Conservation (phyloP, 2,113 vertebrate species). For the Ascaphus truei region DNA sequence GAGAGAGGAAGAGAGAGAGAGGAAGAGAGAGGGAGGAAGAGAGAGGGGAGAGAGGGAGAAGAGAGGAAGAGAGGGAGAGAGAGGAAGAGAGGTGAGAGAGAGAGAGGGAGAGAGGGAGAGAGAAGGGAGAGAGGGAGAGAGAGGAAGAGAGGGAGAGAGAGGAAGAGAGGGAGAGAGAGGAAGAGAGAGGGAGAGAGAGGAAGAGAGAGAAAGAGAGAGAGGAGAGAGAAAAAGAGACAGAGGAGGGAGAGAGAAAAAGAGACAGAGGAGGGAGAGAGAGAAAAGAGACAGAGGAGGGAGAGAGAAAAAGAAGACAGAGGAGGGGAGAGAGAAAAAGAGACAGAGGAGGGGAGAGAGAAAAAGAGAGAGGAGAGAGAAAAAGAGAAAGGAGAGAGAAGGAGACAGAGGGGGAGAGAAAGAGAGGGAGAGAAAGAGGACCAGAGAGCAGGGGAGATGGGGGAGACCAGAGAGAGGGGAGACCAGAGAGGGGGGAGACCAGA, state of each 20-base stretch:
- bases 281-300: too few species aligned
- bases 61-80: neutral
- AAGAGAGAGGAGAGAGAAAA: neutral
- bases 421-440: too few species aligned
- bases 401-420: too few species aligned
- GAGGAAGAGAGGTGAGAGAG: neutral
- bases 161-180: neutral
- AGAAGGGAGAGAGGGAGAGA: neutral
- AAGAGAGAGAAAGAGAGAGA: neutral
- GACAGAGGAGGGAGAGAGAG: conserved; percentile 23
- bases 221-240: too few species aligned
- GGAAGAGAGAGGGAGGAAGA: neutral
- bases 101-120: neutral
- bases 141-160: neutral
- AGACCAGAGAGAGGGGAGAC: too few species aligned
- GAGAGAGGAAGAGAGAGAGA: too few species aligned
- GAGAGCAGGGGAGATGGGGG: too few species aligned
- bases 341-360: neutral
- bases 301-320: too few species aligned
- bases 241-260: too few species aligned
- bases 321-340: too few species aligned
- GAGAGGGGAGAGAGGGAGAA: neutral
- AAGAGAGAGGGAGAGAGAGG: neutral
- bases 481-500: too few species aligned
- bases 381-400: too few species aligned